Conservation (phyloP, 2,888 invertebrate genomes). For the Archips xylosteana region DNA sequence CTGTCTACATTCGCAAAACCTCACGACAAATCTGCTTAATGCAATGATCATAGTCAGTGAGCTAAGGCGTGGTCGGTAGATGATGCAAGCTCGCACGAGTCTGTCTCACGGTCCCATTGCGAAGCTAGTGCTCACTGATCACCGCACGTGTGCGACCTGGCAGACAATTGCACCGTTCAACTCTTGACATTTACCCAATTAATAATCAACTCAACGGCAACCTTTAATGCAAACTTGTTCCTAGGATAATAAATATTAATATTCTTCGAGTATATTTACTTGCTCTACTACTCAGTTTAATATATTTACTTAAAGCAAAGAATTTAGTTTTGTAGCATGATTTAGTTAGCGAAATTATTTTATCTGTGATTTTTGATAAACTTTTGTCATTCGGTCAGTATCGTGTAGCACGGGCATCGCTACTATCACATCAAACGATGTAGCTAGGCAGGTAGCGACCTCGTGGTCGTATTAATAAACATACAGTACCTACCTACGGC, state of each 20-base stretch:
- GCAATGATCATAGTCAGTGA: constrained; percentile 10
- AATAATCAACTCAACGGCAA: constrained; percentile 18
- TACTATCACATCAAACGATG: constrained; percentile 8
- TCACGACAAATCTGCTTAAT: not conserved
- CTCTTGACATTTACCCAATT: constrained; percentile 41
- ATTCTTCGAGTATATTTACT: not conserved
- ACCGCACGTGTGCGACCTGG: constrained; percentile 33
- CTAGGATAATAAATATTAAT: not conserved
- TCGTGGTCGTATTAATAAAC: constrained; percentile 62
- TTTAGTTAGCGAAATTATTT: not conserved
- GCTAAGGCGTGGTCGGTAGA: constrained; percentile 36
- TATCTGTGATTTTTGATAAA: not conserved
- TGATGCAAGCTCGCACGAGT: constrained; percentile 44
- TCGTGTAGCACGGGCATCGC: not conserved
- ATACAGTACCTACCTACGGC: constrained; percentile 46
- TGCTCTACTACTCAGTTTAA: not conserved
- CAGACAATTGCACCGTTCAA: constrained; percentile 33
- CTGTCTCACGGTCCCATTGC: constrained; percentile 41
- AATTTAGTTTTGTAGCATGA: not conserved
- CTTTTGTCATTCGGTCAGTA: not conserved
- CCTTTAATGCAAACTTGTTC: not conserved
- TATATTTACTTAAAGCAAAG: not conserved
- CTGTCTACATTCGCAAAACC: constrained; percentile 7
- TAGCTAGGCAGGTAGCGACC: constrained; percentile 55
- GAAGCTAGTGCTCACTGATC: constrained; percentile 12